A percentile compares a stretch with the other conserved stretches of the same genome.
These are phyloP conservation scores for Apodemia zela DNA, from an alignment of 2,888 invertebrate species.

Conservation along the genomic window DNA sequence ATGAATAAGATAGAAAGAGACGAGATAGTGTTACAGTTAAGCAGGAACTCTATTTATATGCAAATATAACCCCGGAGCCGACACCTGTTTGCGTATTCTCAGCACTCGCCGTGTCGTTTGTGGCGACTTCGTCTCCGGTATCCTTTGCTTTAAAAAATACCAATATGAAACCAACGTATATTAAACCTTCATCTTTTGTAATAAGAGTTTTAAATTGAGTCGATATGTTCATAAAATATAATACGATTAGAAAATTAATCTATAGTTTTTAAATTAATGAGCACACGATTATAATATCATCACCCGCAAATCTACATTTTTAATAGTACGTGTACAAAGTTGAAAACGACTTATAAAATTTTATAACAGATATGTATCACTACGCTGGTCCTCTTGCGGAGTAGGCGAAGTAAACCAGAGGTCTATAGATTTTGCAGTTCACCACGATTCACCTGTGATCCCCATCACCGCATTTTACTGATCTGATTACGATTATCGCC, in stretches of 20 bases:
- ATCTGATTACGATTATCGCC: too few species aligned
- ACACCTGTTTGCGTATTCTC: constrained; percentile 81
- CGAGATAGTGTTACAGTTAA: constrained; percentile 75
- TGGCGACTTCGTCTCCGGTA: constrained; percentile 68
- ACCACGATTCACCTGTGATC: too few species aligned
- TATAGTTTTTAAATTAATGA: neutral
- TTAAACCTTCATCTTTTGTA: neutral
- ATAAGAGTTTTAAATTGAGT: neutral
- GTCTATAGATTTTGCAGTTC: too few species aligned
- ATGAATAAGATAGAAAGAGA: constrained; percentile 66
- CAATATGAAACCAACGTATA: constrained; percentile 34
- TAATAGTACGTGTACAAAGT: neutral
- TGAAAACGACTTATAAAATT: neutral
- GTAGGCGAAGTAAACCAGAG: too few species aligned
- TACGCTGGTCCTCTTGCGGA: too few species aligned
- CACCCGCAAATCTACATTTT: neutral
- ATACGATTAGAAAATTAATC: neutral
- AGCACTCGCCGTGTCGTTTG: constrained; percentile 66
- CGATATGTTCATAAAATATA: neutral
- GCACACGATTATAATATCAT: neutral
- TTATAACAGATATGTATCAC: neutral
- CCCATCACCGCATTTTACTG: too few species aligned
- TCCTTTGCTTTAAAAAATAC: constrained; percentile 61
- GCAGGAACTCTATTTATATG: constrained; percentile 81
- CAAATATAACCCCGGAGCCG: constrained; percentile 78